Evolutionary conservation across 2,113 vertebrate species (phyloP), one percentile per base, ranked within the genome.

Genomic region (Enhydra lutris): DNA sequence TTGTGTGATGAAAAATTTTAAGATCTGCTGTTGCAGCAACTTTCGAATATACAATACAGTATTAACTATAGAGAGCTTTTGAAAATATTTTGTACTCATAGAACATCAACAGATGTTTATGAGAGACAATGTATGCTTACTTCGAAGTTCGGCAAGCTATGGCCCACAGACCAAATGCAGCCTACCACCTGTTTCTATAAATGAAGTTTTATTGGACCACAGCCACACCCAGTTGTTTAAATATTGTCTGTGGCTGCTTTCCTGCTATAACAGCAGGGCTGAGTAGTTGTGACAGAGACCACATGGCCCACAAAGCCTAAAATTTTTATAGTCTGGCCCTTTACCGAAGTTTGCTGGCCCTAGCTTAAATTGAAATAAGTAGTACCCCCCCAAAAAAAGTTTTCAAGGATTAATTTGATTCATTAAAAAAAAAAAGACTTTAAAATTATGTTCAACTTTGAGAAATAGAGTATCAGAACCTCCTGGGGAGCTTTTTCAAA

Each of bases 61-160:
- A 59, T 59, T 85, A 79, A 79, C 50, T 79, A 31, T 59, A 85
- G 31, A 95, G 85, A 86, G 12, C 23, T 92, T 96, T 89, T 39
- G 26, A 82, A 94, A 96, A 92, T 81, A 94, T 50, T 86, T 69
- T 71, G 34, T 81, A 65, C 36, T 93, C 31, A 15, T 14, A 95
- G 79, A 83, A 81, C 21, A 83, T 34, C 39, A 90, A 4, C 67
- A 90, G 36, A 61, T 57, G 79, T 76, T 86, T 94, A 29, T 83
- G 76, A 92, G 23, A 65, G 79, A 12, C 47, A 73, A 34, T 78
- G 7, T 57, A 26, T 80, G 59, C 39, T 69, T 79, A 80, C 21
- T 34, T 90, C 42, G n/a, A 34, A 8, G 42, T 34, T 73, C 74
- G 29, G 74, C 80, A 94, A 50, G 55, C 23, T 85, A 0, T 92